Base-by-base conservation (phyloP, 2,797 vertebrate genomes). In the Protosalanx chinensis region DNA sequence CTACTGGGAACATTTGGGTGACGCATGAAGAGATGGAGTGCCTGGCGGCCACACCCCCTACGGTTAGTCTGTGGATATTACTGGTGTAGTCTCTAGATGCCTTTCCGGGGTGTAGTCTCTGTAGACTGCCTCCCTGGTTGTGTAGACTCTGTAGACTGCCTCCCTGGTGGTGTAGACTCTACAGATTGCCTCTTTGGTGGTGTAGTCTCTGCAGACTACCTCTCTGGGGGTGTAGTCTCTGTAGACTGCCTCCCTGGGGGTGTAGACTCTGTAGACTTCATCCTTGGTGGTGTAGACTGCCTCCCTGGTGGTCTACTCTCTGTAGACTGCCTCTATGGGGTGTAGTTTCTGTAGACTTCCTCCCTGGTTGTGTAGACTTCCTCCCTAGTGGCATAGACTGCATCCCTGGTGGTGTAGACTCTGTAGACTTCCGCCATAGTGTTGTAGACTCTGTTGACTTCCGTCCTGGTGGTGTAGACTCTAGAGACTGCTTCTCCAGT, bases 11-110 rank as follows among this genome's bases (percentile, higher is more conserved):
- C 95, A 95, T 99, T 90, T 99, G 98, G 98, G 91, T 99, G 93
- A 99, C 98, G 68, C 98, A 99, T 68, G 98, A 99, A 92, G 98
- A 99, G 83, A 98, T 99, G 97, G 97, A 99, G 92, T 97, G 91
- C 87, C 94, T 99, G 90, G 89, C 97, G 76, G 96, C 96, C 84
- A 94, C 96, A 0, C 95, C 95, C 32, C 95, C 94, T 87, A 98
- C 96, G 98, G 98, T 99, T 92, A 99, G 98, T 99, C 84, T 70
- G 0, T 62, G 46, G 64, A 33, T 16, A 4, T 56, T 75, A 81
- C 73, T 75, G 81, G 82, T 56, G 71, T 72, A 41, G 70, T 53
- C 56, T 0, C 83, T 61, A 63, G 77, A 85, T 67, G 23, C 23
- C 23, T 27, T 27, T 27, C 23, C 23, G 23, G 23, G 23, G 23